Conservation (phyloP, 2,113 vertebrate genomes). For the Plectropomus leopardus region DNA sequence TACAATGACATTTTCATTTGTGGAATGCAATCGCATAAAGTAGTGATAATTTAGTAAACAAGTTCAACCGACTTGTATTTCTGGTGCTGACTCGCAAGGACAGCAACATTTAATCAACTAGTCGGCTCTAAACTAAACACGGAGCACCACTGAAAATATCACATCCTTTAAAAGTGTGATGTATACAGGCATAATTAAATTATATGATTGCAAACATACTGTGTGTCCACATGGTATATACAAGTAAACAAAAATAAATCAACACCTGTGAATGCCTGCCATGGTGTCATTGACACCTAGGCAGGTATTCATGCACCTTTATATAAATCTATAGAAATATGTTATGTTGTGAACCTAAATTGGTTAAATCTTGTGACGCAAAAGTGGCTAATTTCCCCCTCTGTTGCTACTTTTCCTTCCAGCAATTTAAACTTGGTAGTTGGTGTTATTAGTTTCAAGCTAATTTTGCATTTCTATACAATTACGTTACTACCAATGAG, state of each 20-base stretch:
- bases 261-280: not conserved
- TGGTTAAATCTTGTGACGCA: not conserved
- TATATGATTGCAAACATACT: not conserved
- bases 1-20: no score
- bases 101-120: no score
- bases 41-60: no score
- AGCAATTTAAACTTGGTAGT: not conserved
- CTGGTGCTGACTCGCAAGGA: no score
- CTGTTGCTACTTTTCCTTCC: not conserved
- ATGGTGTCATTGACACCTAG: no score
- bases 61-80: no score
- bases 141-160: not conserved
- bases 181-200: not conserved
- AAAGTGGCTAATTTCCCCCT: not conserved
- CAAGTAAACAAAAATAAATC: not conserved
- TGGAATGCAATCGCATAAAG: no score
- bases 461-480: not conserved
- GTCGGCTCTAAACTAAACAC: not conserved
- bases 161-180: conserved; percentile 2
- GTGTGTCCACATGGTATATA: not conserved
- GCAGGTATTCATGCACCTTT: not conserved
- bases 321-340: not conserved
- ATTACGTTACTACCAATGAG: not conserved
- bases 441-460: not conserved
- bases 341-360: not conserved